phyloP scores from a whole-genome alignment of 2,113 vertebrate species.

The Antigone vipio region DNA sequence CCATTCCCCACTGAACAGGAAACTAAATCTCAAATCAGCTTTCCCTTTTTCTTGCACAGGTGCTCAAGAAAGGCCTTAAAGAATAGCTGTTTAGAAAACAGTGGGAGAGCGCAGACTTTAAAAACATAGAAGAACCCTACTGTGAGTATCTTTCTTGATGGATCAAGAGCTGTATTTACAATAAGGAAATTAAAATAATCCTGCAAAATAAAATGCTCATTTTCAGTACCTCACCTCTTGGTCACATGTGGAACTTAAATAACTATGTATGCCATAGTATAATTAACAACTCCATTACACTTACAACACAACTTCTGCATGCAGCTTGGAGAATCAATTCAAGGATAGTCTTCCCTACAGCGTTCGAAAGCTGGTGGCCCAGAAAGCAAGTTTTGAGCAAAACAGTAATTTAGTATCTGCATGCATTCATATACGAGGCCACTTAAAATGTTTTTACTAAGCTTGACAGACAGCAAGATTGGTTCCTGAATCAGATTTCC shows the following conservation, averaged over 20 bases:
- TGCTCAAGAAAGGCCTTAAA: background rate
- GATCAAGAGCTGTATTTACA: background rate
- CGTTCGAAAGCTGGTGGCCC: background rate
- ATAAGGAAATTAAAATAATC: background rate
- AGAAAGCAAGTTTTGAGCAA: background rate
- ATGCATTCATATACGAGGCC: background rate
- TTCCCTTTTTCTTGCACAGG: background rate
- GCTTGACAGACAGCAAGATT: background rate
- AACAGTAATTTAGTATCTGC: background rate
- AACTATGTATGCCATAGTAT: background rate
- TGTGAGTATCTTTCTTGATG: background rate
- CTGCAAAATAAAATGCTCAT: background rate
- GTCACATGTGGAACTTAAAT: background rate
- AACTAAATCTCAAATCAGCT: background rate
- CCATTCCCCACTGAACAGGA: background rate
- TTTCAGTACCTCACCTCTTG: background rate
- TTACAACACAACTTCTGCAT: background rate
- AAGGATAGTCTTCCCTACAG: background rate
- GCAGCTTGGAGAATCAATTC: background rate
- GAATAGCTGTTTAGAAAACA: background rate
- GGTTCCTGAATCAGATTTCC: background rate
- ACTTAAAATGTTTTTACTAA: background rate
- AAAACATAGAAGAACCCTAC: background rate
- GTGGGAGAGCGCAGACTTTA: background rate
- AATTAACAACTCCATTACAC: background rate